Evolutionary conservation across 2,888 invertebrate species (phyloP), one percentile per base, ranked within the genome.

Genomic region (Orthosia gothica): DNA sequence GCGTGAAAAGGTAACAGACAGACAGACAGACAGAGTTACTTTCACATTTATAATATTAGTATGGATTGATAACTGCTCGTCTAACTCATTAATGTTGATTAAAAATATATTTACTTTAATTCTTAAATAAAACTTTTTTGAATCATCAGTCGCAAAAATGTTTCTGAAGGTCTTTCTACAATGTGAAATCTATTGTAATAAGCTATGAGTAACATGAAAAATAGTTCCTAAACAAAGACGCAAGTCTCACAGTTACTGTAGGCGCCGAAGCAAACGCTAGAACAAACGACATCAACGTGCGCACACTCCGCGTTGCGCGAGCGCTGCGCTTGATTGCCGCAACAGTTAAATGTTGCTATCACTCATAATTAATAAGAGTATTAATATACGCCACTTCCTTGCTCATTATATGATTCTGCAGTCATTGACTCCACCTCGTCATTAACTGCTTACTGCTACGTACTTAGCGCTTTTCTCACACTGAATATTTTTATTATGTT

Each of bases 221-320:
- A 72, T 73, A 23, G 12, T 59, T n/a, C 9, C 12, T 16, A 32
- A 54, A 82, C 66, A 72, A 79, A 76, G 66, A 32, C 52, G n/a
- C 15, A 45, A 59, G 58, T n/a, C 62, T 32, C 32, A 78, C 75
- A 82, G 82, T 61, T 2, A 26, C 2, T 3, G 26, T n/a, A 80
- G 70, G 72, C 74, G 76, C 74, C 70, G 75, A 79, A 84, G 85
- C 87, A 83, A 76, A 74, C 82, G 87, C 81, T 85, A 84, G 90
- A 94, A 94, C 93, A 94, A 95, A 96, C 92, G 96, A 96, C 94
- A 93, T 96, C 95, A 96, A 96, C 96, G 96, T 88, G 94, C 92
- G 91, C 72, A 66, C 72, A 74, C 84, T 79, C 70, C 74, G 74
- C 79, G 83, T 81, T 90, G 88, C 89, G 88, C 88, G 15, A 40